Percentiles rank a stretch among this genome's conserved stretches.
phyloP scores from a whole-genome alignment of 2,113 vertebrate species.

The Macheiramphus alcinus region DNA sequence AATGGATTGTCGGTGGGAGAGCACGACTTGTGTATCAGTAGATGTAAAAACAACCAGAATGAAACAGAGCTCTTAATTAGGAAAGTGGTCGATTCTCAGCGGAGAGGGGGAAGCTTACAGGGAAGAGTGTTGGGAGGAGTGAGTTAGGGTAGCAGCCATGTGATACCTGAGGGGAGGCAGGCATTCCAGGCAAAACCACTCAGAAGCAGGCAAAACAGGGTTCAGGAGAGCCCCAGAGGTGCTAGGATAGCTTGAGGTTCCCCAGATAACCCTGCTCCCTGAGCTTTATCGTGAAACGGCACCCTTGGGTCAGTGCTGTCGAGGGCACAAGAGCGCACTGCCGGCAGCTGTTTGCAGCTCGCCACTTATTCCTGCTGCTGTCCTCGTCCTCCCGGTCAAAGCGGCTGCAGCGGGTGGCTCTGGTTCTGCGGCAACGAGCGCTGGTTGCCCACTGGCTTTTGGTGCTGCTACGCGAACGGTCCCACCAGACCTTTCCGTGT shows the following conservation, averaged over 20 bases:
- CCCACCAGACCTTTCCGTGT: not conserved
- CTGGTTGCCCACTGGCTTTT: not conserved
- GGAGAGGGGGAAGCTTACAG: not conserved
- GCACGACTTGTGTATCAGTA: not conserved
- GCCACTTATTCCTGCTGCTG: not conserved
- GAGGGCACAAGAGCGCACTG: accelerated
- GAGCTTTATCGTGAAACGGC: not conserved
- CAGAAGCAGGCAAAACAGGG: not conserved
- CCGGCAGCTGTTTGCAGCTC: not conserved
- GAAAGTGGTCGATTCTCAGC: not conserved
- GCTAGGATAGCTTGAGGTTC: not conserved
- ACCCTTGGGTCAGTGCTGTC: accelerated
- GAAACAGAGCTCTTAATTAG: not conserved
- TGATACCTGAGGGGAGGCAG: not conserved
- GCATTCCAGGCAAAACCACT: not conserved
- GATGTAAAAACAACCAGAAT: not conserved
- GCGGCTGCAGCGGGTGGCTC: not conserved
- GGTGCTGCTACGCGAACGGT: accelerated
- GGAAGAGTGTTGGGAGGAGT: not conserved
- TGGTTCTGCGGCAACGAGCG: not conserved
- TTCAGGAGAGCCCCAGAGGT: not conserved
- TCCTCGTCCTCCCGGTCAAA: not conserved
- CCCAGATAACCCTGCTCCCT: not conserved
- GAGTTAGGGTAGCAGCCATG: not conserved
- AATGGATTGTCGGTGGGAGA: not conserved